These are phyloP conservation scores for Esox masquinongy DNA, from an alignment of 2,797 vertebrate genomes.

Conservation along the genomic window DNA sequence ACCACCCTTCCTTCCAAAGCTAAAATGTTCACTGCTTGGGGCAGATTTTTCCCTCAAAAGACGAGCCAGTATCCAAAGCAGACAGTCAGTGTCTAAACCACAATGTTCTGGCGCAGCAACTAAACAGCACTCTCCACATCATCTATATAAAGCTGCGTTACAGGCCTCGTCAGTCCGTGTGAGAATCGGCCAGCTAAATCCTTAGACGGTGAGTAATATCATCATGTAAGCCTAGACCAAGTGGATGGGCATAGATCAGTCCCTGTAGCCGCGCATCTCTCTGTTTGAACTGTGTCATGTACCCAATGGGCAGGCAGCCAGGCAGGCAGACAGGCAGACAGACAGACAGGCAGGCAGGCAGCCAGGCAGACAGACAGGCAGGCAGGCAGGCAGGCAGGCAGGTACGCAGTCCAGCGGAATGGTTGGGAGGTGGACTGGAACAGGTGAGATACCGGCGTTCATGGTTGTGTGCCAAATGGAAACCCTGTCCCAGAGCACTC, in stretches of 20 bases:
- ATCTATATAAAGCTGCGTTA: constrained; percentile 50
- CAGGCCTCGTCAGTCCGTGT: constrained; percentile 37
- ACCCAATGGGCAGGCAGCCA: no score
- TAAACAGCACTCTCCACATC: not conserved
- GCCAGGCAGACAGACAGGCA: no score
- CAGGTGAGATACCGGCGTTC: not conserved
- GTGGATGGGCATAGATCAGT: not conserved
- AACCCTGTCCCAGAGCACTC: not conserved
- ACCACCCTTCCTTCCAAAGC: not conserved
- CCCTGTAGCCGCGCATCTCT: no score
- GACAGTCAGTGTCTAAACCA: not conserved
- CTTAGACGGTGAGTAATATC: constrained; percentile 48
- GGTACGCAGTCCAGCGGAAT: no score
- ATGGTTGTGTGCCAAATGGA: not conserved
- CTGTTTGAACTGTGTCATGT: no score
- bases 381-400: no score
- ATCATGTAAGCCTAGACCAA: constrained; percentile 48
- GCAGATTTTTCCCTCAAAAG: not conserved
- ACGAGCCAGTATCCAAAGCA: not conserved
- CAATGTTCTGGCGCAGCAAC: not conserved
- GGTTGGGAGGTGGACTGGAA: not conserved
- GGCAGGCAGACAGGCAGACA: no score
- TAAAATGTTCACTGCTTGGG: not conserved
- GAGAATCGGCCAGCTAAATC: constrained; percentile 41
- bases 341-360: no score